Evolutionary conservation across 2,797 vertebrate genomes (phyloP), one percentile per base, ranked within the genome.

Genomic region (Lophius americanus): DNA sequence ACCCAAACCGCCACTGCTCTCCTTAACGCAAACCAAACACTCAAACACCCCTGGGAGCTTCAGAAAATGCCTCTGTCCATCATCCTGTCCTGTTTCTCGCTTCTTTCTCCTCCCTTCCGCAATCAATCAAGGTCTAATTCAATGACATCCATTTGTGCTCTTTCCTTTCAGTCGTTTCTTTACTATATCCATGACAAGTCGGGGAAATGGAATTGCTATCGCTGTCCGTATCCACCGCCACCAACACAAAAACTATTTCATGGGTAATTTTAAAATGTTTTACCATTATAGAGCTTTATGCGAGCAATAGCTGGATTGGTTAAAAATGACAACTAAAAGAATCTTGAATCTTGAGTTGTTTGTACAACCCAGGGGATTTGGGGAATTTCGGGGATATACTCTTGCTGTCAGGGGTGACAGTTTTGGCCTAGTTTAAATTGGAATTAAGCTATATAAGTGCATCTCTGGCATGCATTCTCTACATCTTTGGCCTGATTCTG

Each of bases 1-100:
- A 66, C 74, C 71, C 75, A 73, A 68, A 83, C 68, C 70, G 72
- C 70, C 84, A 61, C 60, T 63, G 89, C 86, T 89, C 87, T 91
- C 87, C 83, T 55, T 76, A 92, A 89, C 90, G 85, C 89, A 83
- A 89, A 92, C 92, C 93, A 81, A 76, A 85, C 49, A 81, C 85
- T 72, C 72, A 90, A 93, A 93, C 81, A 91, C 68, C 70, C 69
- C 0, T 36, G 62, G 48, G 75, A 75, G 51, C 55, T 67, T 4
- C 66, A 82, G 77, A 63, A 81, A 78, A 74, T 70, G 52, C 70
- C 53, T 63, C 63, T 52, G 44, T 53, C 23, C 50, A 36, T 9
- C 13, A 9, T 23, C 23, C 48, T 6, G 7, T 51, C 48, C 14
- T 9, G 10, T 42, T 42, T 9, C 7, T 42, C 41, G 9, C 9